phyloP scores from a whole-genome alignment of 1,140 invertebrate genomes.

The Galleria mellonella region DNA sequence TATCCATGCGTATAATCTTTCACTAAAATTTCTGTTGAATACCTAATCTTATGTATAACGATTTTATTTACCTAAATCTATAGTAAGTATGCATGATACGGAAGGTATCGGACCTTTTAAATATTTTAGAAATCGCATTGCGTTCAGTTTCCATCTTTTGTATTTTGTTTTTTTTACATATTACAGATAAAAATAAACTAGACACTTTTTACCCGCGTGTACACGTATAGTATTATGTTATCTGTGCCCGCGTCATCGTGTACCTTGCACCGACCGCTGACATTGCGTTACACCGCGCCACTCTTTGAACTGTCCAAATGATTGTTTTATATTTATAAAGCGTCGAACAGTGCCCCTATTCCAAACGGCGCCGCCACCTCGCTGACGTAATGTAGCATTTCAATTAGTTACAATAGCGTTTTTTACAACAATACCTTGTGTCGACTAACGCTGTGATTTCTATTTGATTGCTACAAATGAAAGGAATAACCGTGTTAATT shows the following conservation, averaged over 20 bases:
- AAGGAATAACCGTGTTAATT: conserved; percentile 7
- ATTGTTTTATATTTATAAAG: conserved; percentile 72
- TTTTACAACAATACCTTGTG: conserved; percentile 31
- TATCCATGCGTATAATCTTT: too few relatives aligned
- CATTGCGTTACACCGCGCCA: conserved; percentile 47
- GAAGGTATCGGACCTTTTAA: too few relatives aligned
- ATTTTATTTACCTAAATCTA: too few relatives aligned
- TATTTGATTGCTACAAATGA: conserved; percentile 13
- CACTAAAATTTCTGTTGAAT: too few relatives aligned
- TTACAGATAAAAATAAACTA: too few relatives aligned
- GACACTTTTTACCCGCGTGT: too few relatives aligned
- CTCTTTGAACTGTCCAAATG: conserved; percentile 64
- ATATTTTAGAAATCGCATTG: too few relatives aligned
- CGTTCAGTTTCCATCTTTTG: too few relatives aligned
- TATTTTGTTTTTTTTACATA: too few relatives aligned
- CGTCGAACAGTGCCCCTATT: conserved; percentile 51
- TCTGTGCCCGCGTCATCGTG: not conserved
- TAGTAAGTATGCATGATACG: too few relatives aligned
- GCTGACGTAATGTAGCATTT: conserved; percentile 59
- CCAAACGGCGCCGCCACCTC: conserved; percentile 1
- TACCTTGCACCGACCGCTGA: conserved; percentile 22
- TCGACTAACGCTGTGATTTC: conserved; percentile 21
- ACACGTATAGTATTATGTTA: too few relatives aligned
- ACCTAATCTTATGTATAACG: too few relatives aligned
- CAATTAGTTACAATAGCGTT: conserved; percentile 48